Conservation (phyloP, 1,140 invertebrate genomes). For the Drosophila serrata region DNA sequence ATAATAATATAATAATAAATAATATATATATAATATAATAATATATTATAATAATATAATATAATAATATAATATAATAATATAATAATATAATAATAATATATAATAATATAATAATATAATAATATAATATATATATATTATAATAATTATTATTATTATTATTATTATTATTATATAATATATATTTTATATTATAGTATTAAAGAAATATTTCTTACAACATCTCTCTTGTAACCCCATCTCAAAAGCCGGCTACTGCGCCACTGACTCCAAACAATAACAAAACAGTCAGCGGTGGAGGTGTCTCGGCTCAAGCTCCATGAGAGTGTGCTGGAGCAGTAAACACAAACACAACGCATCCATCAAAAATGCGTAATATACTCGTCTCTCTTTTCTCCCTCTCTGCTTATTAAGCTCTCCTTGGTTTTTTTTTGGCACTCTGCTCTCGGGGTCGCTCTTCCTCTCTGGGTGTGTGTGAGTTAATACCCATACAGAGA, state of each 20-base stretch:
- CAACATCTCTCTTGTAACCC: not conserved
- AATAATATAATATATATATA: too few species aligned
- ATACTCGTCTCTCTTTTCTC: conserved; percentile 24
- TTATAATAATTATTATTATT: too few species aligned
- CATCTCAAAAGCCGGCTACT: conserved; percentile 29
- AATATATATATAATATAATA: too few species aligned
- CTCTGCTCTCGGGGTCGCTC: conserved; percentile 32
- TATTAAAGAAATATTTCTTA: not conserved
- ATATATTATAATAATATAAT: too few species aligned
- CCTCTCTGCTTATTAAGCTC: conserved; percentile 8
- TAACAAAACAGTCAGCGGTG: conserved; percentile 25
- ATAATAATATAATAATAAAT: too few species aligned
- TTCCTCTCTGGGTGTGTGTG: conserved; percentile 5
- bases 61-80: too few species aligned
- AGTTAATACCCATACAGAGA: conserved; percentile 38
- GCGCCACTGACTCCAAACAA: conserved; percentile 52
- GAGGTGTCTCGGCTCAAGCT: conserved; percentile 27
- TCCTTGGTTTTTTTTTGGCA: not conserved
- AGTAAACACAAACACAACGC: conserved; percentile 61
- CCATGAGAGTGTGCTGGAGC: conserved; percentile 47
- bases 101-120: too few species aligned
- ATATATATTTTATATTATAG: too few species aligned
- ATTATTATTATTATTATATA: too few species aligned
- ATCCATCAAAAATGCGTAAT: conserved; percentile 70
- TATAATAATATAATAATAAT: too few species aligned